A percentile compares a stretch with the other conserved stretches of the same genome.
phyloP scores from a whole-genome alignment of 2,797 vertebrate genomes.

The Leuciscus waleckii region DNA sequence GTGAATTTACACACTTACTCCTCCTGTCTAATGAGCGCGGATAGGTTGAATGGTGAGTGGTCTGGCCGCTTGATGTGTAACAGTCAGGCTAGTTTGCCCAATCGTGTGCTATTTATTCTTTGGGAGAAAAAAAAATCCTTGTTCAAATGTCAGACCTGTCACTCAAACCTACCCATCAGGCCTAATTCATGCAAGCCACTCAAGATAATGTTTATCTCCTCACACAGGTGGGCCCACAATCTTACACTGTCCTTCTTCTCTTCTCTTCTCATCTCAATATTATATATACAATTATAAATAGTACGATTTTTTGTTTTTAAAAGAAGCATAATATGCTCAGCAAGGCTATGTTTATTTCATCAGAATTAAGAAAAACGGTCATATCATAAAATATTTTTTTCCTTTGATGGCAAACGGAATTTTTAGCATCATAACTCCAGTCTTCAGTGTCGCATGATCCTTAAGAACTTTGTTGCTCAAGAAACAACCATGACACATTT shows the following conservation, averaged over 20 bases:
- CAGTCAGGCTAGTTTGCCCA: conserved; percentile 38
- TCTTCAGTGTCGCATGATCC: not conserved
- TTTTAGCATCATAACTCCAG: too few relatives aligned
- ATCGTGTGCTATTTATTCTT: conserved; percentile 72
- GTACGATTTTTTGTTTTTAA: too few relatives aligned
- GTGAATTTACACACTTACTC: conserved; percentile 48
- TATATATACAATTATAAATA: too few relatives aligned
- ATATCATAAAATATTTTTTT: not conserved
- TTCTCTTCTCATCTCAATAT: too few relatives aligned
- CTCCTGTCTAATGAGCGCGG: conserved; percentile 14
- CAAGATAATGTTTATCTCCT: conserved; percentile 73
- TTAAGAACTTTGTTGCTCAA: not conserved
- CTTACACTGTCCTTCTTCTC: not conserved
- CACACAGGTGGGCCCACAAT: conserved; percentile 68
- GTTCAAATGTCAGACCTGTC: conserved; percentile 81
- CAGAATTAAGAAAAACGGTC: not conserved
- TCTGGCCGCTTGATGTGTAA: conserved; percentile 17
- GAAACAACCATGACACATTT: not conserved
- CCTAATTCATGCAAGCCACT: conserved; percentile 63
- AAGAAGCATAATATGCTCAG: not conserved
- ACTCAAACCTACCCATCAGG: conserved; percentile 73
- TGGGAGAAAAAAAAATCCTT: conserved; percentile 66
- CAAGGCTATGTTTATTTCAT: not conserved
- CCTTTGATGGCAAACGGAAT: not conserved
- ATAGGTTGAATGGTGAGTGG: conserved; percentile 24